Base-by-base conservation (phyloP, 2,888 invertebrate genomes). In the Allolobophora icterica region DNA sequence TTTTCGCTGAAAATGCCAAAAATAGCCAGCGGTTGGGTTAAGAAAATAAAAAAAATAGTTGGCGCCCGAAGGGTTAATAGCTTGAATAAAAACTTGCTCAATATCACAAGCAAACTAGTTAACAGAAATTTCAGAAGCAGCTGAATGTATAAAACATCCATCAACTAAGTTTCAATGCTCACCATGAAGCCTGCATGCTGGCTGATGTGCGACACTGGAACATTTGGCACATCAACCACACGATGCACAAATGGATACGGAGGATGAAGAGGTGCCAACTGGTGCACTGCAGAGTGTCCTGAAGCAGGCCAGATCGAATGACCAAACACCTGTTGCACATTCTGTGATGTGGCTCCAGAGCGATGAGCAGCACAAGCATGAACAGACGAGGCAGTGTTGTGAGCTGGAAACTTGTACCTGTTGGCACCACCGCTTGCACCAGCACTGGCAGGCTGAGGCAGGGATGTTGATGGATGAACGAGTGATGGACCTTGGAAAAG, bases 211-310 rank as follows among this genome's bases (percentile, higher is more conserved):
- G 71, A 71, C 71, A 71, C 71, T 30, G 71, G 71, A 30, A 71
- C 71, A 71, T 71, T 71, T 71, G 71, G 71, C 71, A 71, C 71
- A 71, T 71, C 71, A n/a, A 71, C 30, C 24, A 58, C 71, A 71
- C n/a, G 71, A 71, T 71, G 71, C n/a, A 71, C n/a, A 71, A 71
- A 71, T 71, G 71, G 71, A 71, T 71, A 71, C 71, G 71, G 71
- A 71, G 71, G 71, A 30, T 1, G 71, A 71, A 30, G 71, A 2
- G 71, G 71, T 8, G 71, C 11, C 71, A 71, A n/a, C 71, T 71
- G 71, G 71, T 71, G 71, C 71, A 71, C 71, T 71, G 71, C 71
- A 71, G 71, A n/a, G 71, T 71, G 71, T n/a, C 71, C 71, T 71
- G 71, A 17, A n/a, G 71, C 11, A 71, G 71, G 71, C 71, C 71